These are phyloP conservation scores for Manacus vitellinus DNA, from an alignment of 2,113 vertebrate species.

Conservation along the genomic window DNA sequence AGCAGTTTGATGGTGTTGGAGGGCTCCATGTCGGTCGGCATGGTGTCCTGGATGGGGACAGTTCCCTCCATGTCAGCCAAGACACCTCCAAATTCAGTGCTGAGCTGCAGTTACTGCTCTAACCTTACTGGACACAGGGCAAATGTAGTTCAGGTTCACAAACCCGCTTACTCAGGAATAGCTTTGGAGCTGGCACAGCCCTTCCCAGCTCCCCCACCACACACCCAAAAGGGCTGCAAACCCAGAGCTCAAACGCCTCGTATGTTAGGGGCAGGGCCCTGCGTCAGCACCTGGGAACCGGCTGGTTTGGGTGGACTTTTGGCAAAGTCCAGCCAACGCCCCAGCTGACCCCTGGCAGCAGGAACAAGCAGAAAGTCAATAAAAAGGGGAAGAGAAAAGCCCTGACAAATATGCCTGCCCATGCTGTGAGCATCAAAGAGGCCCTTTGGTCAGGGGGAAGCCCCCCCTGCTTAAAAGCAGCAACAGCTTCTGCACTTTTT, in stretches of 20 bases:
- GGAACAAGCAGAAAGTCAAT: neutral
- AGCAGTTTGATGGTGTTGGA: conserved; percentile 74
- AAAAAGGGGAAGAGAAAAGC: neutral
- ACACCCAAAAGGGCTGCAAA: rapidly evolving
- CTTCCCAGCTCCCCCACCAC: neutral
- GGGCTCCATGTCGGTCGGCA: conserved; percentile 23
- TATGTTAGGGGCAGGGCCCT: neutral
- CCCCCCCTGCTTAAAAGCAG: neutral
- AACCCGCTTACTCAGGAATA: neutral
- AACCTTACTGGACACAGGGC: neutral
- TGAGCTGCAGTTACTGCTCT: neutral
- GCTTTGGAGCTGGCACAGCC: neutral
- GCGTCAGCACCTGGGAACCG: neutral
- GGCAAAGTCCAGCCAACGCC: conserved; percentile 14
- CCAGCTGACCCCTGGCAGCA: neutral
- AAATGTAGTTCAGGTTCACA: neutral
- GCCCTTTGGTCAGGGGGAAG: neutral
- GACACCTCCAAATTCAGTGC: rapidly evolving
- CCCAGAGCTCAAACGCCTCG: rapidly evolving
- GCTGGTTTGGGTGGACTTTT: neutral
- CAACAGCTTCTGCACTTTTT: neutral
- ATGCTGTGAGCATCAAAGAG: rapidly evolving
- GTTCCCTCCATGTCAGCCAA: neutral
- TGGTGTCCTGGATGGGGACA: neutral
- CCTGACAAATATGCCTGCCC: neutral